Evolutionary conservation across 2,113 vertebrate genomes (phyloP).

Genomic region (Lanius ludovicianus): DNA sequence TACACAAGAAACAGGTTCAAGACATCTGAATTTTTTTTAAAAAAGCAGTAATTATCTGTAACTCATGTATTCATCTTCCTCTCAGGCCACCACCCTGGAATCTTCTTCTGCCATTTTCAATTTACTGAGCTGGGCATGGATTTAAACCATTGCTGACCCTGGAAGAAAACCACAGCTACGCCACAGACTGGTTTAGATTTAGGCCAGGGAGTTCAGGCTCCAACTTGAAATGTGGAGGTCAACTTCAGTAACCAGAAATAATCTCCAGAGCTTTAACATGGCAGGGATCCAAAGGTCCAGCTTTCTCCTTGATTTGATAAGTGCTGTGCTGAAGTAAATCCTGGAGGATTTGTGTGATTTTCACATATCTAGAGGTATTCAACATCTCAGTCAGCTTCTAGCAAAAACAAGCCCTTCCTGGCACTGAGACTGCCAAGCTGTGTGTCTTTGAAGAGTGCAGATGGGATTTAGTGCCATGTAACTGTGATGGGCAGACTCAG

Average conservation of each 20-base stretch:
- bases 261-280: conserved; percentile 32
- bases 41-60: conserved; percentile 16
- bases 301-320: neutral
- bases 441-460: neutral
- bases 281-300: conserved; percentile 22
- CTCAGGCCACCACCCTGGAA: neutral
- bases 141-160: conserved; percentile 60
- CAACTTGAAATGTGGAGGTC: conserved; percentile 29
- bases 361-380: neutral
- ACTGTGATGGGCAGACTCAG: neutral
- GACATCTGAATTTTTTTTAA: neutral
- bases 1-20: neutral
- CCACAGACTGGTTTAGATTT: conserved; percentile 53
- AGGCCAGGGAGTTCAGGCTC: neutral
- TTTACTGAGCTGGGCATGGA: conserved; percentile 36
- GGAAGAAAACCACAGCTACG: neutral
- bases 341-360: neutral
- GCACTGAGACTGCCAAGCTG: neutral
- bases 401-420: neutral
- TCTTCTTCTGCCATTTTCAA: conserved; percentile 56
- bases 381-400: neutral
- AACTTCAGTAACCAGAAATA: conserved; percentile 50
- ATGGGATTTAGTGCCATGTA: neutral
- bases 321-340: neutral
- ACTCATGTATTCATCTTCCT: conserved; percentile 28